Conservation (phyloP, 2,888 invertebrate species). For the Aleiodes alternator region DNA sequence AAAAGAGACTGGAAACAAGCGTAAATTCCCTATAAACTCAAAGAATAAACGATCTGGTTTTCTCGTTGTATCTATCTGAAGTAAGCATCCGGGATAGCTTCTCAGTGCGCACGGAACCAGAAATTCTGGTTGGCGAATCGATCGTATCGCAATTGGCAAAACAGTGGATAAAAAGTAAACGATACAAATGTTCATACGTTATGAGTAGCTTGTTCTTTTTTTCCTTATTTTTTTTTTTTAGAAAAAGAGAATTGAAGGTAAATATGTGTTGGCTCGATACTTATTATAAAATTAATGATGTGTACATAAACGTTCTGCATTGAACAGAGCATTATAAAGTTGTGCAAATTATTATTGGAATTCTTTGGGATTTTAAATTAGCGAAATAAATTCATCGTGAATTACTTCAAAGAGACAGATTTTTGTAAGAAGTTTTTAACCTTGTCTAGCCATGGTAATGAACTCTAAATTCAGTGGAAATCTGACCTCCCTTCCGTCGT, state of each 20-base stretch:
- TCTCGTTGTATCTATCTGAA: conserved; percentile 6
- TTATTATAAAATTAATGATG: conserved; percentile 28
- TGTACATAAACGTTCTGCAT: conserved; percentile 20
- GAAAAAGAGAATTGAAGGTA: conserved; percentile 1
- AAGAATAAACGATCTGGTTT: conserved; percentile 37
- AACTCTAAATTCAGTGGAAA: conserved; percentile 22
- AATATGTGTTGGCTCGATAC: conserved; percentile 22
- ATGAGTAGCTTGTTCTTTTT: conserved; percentile 22
- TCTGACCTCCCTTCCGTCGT: conserved; percentile 27
- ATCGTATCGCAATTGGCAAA: conserved; percentile 47
- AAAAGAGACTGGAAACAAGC: not conserved
- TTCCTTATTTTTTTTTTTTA: not conserved
- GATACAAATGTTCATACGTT: conserved; percentile 35
- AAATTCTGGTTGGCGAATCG: conserved; percentile 48
- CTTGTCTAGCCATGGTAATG: conserved; percentile 28
- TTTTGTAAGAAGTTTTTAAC: not conserved
- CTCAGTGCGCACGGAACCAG: conserved; percentile 33
- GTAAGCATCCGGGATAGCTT: conserved; percentile 34
- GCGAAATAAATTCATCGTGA: not conserved
- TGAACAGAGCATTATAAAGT: conserved; percentile 2
- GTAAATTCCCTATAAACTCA: conserved; percentile 13
- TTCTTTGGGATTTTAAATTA: too few relatives aligned
- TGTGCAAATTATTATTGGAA: too few relatives aligned
- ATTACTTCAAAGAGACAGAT: not conserved
- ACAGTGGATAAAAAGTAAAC: conserved; percentile 35